Evolutionary conservation across 2,888 invertebrate genomes (phyloP), one percentile per base, ranked within the genome.

Genomic region (Ptychoptera contaminata): DNA sequence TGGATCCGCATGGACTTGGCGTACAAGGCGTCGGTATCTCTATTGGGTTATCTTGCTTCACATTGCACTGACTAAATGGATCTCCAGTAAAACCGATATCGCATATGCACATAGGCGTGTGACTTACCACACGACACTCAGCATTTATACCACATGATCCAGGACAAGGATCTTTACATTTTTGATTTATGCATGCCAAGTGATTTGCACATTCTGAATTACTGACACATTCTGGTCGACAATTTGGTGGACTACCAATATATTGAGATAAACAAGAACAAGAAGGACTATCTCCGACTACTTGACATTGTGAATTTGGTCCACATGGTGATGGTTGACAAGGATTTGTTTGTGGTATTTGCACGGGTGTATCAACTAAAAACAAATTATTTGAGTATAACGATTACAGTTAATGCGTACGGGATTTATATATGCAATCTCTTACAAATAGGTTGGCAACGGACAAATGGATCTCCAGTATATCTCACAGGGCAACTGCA

Each of bases 1-100:
- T 78, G 5, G 73, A 50, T 40, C 86, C 86, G 62, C 88, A 90
- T 32, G 85, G 83, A 46, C 76, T 76, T 30, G 82, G 81, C 46
- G 71, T 63, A 55, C 83, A 83, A 2, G 80, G 81, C 53, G 63
- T 60, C 4, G 60, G 49, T 46, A 54, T 57, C 50, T 62, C 65
- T 42, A 49, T 50, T 10, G 54, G 50, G 4, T 50, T 48, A 12
- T 41, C 45, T 50, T 54, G 56, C 47, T 56, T 57, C 36, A 60
- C 55, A 37, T 55, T 53, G 53, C 82, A 81, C 58, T 68, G 71
- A 50, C 69, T 69, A 54, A 80, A 79, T 31, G 82, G 79, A 61
- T 82, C 76, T 16, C 76, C 76, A 29, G 62, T 61, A 51, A 67
- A 72, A 10, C 72, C 72, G 15, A 60, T 51, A 36, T 71, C 65